Evolutionary conservation across 2,113 vertebrate species (phyloP).

Genomic region (Python bivittatus): DNA sequence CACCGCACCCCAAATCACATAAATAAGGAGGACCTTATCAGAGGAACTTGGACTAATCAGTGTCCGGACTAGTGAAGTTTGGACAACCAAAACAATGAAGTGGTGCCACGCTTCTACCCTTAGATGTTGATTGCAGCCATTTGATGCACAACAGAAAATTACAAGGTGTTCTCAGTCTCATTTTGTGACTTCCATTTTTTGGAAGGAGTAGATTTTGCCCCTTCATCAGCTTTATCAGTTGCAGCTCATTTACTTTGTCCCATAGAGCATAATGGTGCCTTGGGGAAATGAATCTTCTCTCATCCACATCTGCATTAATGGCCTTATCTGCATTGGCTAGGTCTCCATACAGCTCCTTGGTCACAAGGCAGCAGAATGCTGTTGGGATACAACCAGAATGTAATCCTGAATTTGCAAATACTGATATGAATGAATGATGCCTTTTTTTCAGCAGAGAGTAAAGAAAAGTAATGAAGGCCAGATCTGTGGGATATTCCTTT

Average conservation of each 20-base stretch:
- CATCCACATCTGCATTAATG: neutral
- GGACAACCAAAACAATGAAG: neutral
- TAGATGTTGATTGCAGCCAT: neutral
- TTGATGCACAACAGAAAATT: neutral
- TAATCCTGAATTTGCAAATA: neutral
- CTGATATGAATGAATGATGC: neutral
- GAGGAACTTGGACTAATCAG: neutral
- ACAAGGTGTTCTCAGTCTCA: neutral
- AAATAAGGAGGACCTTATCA: neutral
- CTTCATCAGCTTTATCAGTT: neutral
- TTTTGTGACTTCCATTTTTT: neutral
- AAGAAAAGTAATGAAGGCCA: neutral
- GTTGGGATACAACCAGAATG: neutral
- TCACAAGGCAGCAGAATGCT: neutral
- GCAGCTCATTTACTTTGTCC: neutral
- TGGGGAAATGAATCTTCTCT: neutral
- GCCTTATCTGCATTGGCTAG: neutral
- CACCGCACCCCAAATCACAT: neutral
- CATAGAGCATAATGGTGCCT: neutral
- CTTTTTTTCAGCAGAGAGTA: neutral
- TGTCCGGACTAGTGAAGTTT: neutral
- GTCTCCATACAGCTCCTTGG: neutral
- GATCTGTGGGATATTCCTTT: neutral
- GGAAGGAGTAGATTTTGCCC: neutral
- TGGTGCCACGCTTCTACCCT: too few species aligned